Percentiles rank a stretch among this genome's conserved stretches.
phyloP scores from a whole-genome alignment of 2,113 vertebrate species.

The Panthera leo region DNA sequence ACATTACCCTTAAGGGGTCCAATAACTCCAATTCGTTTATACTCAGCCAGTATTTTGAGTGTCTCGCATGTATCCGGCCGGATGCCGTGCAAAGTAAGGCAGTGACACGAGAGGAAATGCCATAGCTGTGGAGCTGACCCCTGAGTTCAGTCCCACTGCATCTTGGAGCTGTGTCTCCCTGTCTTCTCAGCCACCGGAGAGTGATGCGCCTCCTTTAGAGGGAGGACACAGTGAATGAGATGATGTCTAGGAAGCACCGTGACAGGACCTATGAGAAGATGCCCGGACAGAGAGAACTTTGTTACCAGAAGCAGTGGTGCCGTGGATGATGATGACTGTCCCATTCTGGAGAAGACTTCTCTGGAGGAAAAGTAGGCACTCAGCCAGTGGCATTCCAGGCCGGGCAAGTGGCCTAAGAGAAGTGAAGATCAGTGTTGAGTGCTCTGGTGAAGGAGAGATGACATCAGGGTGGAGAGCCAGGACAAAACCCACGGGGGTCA shows the following conservation, averaged over 20 bases:
- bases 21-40: not conserved
- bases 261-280: not conserved
- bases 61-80: not conserved
- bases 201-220: accelerated
- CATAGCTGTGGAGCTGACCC: not conserved
- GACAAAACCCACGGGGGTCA: accelerated
- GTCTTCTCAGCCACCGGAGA: not conserved
- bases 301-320: not conserved
- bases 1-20: not conserved
- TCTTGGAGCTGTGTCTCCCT: not conserved
- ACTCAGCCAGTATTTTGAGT: accelerated
- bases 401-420: accelerated
- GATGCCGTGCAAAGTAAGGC: not conserved
- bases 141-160: not conserved
- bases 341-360: not conserved
- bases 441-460: not conserved
- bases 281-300: not conserved
- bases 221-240: not conserved
- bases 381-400: accelerated
- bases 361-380: not conserved
- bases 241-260: not conserved
- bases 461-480: not conserved
- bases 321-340: accelerated
- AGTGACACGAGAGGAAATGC: accelerated
- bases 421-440: accelerated